Evolutionary conservation across 2,888 invertebrate species (phyloP).

Genomic region (Agrochola lychnidis): DNA sequence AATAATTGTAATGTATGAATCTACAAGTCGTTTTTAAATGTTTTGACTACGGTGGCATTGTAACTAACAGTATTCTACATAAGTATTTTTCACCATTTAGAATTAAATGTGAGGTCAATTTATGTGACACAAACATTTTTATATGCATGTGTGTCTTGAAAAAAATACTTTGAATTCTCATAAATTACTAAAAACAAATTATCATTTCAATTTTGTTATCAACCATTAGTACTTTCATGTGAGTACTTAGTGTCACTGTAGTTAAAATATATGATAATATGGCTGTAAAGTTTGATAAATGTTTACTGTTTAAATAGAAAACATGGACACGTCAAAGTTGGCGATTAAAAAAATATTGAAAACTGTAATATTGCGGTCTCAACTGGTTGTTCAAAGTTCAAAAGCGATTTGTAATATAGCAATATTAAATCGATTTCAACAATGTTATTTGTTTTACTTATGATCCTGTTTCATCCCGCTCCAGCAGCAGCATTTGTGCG

Average conservation of each 20-base stretch:
- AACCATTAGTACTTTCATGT: slow-evolving; percentile 17
- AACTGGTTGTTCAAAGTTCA: slow-evolving; percentile 87
- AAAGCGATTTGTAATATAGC: slow-evolving; percentile 87
- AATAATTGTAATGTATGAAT: slow-evolving; percentile 58
- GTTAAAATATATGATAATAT: slow-evolving; percentile 60
- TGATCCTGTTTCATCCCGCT: neutral
- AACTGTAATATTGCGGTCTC: slow-evolving; percentile 81
- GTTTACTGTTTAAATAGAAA: slow-evolving; percentile 69
- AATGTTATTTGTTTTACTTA: slow-evolving; percentile 49
- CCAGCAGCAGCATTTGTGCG: neutral
- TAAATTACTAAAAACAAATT: slow-evolving; percentile 26
- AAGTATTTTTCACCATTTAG: slow-evolving; percentile 52
- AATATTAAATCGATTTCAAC: slow-evolving; percentile 86
- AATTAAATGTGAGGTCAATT: slow-evolving; percentile 28
- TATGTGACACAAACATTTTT: slow-evolving; percentile 27
- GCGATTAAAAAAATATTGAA: slow-evolving; percentile 64
- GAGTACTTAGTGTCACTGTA: slow-evolving; percentile 32
- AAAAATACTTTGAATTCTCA: slow-evolving; percentile 14
- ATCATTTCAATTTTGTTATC: slow-evolving; percentile 31
- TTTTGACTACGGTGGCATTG: slow-evolving; percentile 48
- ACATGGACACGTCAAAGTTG: slow-evolving; percentile 59
- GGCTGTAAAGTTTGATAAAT: slow-evolving; percentile 64
- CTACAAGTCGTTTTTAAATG: slow-evolving; percentile 47
- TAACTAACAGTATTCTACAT: slow-evolving; percentile 55
- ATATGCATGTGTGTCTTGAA: slow-evolving; percentile 21